Conservation (phyloP, 2,113 vertebrate genomes). For the Pelodiscus sinensis region DNA sequence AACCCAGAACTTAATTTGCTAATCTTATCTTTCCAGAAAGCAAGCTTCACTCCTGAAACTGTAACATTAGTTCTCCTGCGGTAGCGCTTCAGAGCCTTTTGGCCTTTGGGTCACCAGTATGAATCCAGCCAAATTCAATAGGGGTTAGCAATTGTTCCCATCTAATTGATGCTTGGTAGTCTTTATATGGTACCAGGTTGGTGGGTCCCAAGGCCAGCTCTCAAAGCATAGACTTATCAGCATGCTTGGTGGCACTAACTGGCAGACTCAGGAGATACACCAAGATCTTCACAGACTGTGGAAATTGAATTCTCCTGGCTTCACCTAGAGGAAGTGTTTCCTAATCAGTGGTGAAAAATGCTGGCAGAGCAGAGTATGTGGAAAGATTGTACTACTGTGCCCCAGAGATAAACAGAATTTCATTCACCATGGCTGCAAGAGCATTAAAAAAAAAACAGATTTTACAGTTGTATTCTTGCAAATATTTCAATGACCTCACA, state of each 20-base stretch:
- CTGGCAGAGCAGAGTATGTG: not conserved
- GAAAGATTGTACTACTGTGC: not conserved
- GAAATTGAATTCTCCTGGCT: too few relatives aligned
- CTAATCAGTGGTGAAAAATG: fast-evolving
- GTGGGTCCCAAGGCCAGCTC: not conserved
- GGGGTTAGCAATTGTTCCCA: not conserved
- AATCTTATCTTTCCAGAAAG: not conserved
- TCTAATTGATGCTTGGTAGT: not conserved
- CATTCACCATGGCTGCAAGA: fast-evolving
- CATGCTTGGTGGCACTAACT: fast-evolving
- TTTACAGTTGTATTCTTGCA: not conserved
- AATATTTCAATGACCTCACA: not conserved
- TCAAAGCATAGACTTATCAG: not conserved
- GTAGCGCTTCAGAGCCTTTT: not conserved
- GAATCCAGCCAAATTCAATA: not conserved
- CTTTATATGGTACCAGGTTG: not conserved
- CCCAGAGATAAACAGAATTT: not conserved
- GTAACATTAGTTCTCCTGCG: not conserved
- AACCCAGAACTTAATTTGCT: not conserved
- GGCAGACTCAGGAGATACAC: not conserved
- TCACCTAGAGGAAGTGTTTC: not conserved
- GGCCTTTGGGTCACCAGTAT: not conserved
- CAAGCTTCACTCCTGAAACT: not conserved
- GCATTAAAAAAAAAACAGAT: not conserved
- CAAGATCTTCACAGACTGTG: fast-evolving